Percentiles rank a stretch among this genome's conserved stretches.
Conservation (phyloP, 2,113 vertebrate genomes). For the Sisor rabdophorus region DNA sequence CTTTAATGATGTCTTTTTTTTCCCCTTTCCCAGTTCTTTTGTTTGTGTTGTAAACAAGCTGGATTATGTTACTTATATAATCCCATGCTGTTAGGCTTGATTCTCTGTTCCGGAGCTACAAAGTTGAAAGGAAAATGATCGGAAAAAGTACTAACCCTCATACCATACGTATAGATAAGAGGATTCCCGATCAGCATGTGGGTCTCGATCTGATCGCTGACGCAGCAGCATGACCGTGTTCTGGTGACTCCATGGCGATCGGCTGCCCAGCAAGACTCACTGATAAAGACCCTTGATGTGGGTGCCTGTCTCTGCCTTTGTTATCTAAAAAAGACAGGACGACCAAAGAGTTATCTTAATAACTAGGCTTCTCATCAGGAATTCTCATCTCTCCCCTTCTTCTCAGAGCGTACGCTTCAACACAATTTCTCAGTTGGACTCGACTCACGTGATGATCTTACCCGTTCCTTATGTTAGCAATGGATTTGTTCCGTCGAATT, state of each 20-base stretch:
- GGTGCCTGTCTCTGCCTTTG: conserved; percentile 43
- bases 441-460: too few relatives aligned
- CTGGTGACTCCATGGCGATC: conserved; percentile 37
- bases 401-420: neutral
- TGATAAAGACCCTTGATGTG: conserved; percentile 56
- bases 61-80: neutral
- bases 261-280: conserved; percentile 49
- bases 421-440: neutral
- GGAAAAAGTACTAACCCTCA: neutral
- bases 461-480: neutral
- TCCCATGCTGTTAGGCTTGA: neutral
- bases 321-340: conserved; percentile 49
- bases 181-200: neutral
- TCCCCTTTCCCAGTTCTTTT: neutral
- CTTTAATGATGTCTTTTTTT: conserved; percentile 32
- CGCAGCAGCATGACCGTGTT: conserved; percentile 2
- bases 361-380: conserved; percentile 30
- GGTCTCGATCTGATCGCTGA: neutral
- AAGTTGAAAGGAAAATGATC: neutral
- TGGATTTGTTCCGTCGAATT: neutral
- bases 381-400: conserved; percentile 13
- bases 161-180: neutral
- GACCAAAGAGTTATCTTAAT: conserved; percentile 50
- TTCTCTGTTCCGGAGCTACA: neutral
- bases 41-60: conserved; percentile 2